Base-by-base conservation (phyloP, 2,113 vertebrate species). In the Montifringilla adamsi region DNA sequence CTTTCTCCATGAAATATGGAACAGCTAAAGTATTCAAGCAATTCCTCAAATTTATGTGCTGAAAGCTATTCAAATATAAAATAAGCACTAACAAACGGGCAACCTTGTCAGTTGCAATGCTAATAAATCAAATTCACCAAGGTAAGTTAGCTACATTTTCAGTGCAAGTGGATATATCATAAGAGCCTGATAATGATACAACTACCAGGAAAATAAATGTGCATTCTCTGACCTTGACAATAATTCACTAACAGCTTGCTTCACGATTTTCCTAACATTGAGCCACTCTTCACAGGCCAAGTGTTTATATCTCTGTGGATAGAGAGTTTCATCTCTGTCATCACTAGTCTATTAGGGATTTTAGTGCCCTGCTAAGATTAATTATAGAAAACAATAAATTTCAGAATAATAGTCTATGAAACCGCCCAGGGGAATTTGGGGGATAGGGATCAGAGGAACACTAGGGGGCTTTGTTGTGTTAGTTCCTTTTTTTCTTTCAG, bases 71-170 rank as follows among this genome's bases (percentile, higher is more conserved):
- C 96, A 97, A 95, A 98, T 97, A 98, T 97, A 98, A 98, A 98
- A 97, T 86, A 97, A 97, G 96, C 90, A 97, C 97, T 96, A 98
- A 98, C 97, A 97, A 98, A 98, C 18, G 64, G 93, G 95, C 95
- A 98, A 96, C 97, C 97, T 98, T 98, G 97, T 98, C 97, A 94
- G 96, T 60, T 88, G 90, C 94, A 97, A 96, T 92, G 85, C 74
- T 97, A 97, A 97, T 98, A 98, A 97, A 98, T 98, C 97, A 98
- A 97, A 97, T 93, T 97, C 96, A 93, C 97, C 97, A 97, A 97
- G 97, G 97, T 98, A 97, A 98, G 97, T 97, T 97, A 97, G 97
- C 96, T 96, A 92, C 95, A 96, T 97, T 98, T 98, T 93, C 95
- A 94, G 68, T 94, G 94, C 93, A 93, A 96, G 69, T 96, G 97